Conservation (phyloP, 1,140 invertebrate species). For the Drosophila repleta region DNA sequence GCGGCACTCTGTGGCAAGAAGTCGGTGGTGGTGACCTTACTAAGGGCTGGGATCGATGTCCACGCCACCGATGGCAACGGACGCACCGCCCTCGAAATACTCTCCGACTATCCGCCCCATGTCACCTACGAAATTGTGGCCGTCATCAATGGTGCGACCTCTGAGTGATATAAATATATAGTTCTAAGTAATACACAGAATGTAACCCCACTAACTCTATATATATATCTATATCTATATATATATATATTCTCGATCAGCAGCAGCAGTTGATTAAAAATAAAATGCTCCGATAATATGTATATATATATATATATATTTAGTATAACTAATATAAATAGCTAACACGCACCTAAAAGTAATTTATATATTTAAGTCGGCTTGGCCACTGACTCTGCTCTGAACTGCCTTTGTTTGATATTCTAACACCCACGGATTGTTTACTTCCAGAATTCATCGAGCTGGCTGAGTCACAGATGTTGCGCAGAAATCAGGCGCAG, state of each 20-base stretch:
- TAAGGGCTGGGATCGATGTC: constrained; percentile 93
- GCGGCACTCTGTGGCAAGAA: constrained; percentile 97
- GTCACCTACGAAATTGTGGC: constrained; percentile 93
- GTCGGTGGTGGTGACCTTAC: constrained; percentile 93
- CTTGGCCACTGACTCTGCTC: too few species aligned
- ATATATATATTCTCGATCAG: too few species aligned
- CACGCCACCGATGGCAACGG: constrained; percentile 90
- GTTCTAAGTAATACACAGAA: background rate
- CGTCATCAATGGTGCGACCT: constrained; percentile 89
- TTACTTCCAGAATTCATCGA: constrained; percentile 61
- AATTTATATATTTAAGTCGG: background rate
- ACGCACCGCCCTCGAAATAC: constrained; percentile 94
- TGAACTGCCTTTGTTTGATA: background rate
- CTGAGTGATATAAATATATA: background rate
- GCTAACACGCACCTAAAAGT: background rate
- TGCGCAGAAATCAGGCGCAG: constrained; percentile 26
- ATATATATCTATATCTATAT: too few species aligned
- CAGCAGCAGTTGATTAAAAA: too few species aligned
- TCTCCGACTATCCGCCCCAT: constrained; percentile 93
- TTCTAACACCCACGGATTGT: constrained; percentile 6
- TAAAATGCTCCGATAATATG: too few species aligned
- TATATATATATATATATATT: too few species aligned
- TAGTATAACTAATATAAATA: too few species aligned
- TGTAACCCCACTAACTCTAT: too few species aligned
- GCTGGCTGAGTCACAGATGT: constrained; percentile 34